Evolutionary conservation across 2,113 vertebrate genomes (phyloP).

Genomic region (Sturnus vulgaris): DNA sequence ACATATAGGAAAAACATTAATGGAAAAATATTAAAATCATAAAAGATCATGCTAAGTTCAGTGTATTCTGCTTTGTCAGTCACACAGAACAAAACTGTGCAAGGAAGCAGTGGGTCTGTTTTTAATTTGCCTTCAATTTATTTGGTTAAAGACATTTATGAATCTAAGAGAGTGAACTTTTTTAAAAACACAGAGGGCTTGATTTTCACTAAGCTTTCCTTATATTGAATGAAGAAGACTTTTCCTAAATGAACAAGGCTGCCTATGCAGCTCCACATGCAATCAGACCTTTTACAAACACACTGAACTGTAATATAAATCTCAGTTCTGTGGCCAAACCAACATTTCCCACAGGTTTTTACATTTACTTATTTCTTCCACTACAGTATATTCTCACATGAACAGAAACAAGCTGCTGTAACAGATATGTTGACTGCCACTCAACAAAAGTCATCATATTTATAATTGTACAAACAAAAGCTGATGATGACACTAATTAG

Average conservation of each 20-base stretch:
- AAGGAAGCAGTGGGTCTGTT: neutral
- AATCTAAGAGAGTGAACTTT: neutral
- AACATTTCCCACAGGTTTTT: neutral
- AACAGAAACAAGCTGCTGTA: neutral
- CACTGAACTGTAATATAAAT: neutral
- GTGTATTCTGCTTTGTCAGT: neutral
- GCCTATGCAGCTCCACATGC: neutral
- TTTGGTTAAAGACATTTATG: neutral
- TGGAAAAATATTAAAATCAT: neutral
- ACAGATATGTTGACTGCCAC: neutral
- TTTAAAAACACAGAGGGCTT: neutral
- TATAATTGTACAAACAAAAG: neutral
- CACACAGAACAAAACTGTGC: neutral
- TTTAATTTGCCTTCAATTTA: neutral
- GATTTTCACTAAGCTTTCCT: neutral
- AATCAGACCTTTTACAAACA: neutral
- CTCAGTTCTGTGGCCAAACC: neutral
- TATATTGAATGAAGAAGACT: neutral
- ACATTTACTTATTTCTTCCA: neutral
- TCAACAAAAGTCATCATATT: neutral
- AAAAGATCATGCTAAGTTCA: neutral
- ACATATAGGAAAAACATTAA: neutral
- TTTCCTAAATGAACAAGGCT: neutral
- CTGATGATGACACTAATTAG: neutral
- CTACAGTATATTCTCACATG: neutral